phyloP scores from a whole-genome alignment of 2,113 vertebrate genomes.

The Boulengeromyrus knoepffleri region DNA sequence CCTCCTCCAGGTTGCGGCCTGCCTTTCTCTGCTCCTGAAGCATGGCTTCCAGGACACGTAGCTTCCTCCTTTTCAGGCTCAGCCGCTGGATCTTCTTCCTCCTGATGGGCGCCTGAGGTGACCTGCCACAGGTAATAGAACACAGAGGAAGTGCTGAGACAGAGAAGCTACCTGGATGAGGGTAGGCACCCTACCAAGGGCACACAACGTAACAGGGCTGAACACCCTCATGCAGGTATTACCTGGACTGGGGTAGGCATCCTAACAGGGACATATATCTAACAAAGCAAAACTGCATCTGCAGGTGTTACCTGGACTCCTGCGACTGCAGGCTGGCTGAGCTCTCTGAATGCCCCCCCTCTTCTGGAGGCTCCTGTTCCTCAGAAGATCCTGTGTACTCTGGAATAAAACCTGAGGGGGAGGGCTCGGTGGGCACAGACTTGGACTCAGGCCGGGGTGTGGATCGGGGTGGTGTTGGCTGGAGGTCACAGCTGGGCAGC shows the following conservation, averaged over 20 bases:
- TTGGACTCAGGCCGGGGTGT: constrained; percentile 75
- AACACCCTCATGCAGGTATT: background rate
- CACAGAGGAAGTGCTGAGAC: background rate
- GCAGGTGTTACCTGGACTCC: constrained; percentile 54
- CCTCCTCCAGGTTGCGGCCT: constrained; percentile 84
- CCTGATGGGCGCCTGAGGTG: constrained; percentile 67
- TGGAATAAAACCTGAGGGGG: constrained; percentile 75
- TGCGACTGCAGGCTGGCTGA: constrained; percentile 56
- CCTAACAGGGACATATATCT: background rate
- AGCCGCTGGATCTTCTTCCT: constrained; percentile 65
- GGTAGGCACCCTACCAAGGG: background rate
- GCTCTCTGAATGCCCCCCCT: constrained; percentile 61
- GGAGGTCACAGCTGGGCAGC: constrained; percentile 68
- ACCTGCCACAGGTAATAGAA: constrained; percentile 48
- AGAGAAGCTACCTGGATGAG: background rate
- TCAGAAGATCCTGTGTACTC: constrained; percentile 92
- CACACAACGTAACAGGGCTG: background rate
- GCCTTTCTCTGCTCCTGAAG: constrained; percentile 82
- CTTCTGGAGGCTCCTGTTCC: constrained; percentile 76
- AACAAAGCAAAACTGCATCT: background rate
- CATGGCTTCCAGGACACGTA: constrained; percentile 86
- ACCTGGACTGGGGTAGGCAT: background rate
- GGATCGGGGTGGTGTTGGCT: constrained; percentile 73
- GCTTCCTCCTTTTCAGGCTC: constrained; percentile 77
- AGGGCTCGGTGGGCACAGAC: constrained; percentile 68